These are phyloP conservation scores for Drosophila setosimentum DNA, from an alignment of 2,888 invertebrate species.

Conservation along the genomic window DNA sequence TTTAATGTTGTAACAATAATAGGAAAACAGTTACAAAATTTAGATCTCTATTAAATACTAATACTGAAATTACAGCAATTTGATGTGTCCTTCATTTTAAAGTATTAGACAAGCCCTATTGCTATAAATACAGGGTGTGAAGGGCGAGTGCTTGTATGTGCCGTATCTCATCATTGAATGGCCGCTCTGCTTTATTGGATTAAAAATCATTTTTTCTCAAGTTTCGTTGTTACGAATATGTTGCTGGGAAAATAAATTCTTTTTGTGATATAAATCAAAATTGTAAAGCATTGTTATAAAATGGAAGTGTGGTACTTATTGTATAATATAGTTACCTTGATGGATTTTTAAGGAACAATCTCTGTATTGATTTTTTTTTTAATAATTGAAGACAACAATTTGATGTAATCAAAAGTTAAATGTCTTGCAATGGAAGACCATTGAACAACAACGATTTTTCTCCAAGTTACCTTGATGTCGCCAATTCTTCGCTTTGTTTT, in stretches of 20 bases:
- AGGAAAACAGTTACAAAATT: background rate
- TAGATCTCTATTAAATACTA: background rate
- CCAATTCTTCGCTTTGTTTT: conserved; percentile 14
- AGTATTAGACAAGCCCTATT: background rate
- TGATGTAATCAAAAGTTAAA: background rate
- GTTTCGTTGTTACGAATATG: conserved; percentile 16
- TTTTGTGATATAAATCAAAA: background rate
- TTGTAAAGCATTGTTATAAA: conserved; percentile 3
- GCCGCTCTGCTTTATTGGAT: conserved; percentile 32
- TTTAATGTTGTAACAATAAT: background rate
- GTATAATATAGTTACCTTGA: background rate
- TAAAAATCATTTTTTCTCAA: conserved; percentile 13
- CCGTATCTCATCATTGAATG: conserved; percentile 58
- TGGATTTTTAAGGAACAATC: background rate
- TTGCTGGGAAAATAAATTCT: background rate
- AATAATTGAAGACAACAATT: background rate
- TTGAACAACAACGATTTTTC: background rate
- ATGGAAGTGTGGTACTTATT: background rate
- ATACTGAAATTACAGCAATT: background rate
- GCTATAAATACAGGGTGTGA: conserved; percentile 3
- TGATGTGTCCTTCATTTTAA: background rate
- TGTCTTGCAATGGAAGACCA: background rate
- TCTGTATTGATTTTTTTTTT: background rate
- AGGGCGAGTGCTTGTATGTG: conserved; percentile 28
- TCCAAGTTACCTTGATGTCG: background rate